Conservation (phyloP, 1,140 invertebrate species). For the Pristionchus pacificus region DNA sequence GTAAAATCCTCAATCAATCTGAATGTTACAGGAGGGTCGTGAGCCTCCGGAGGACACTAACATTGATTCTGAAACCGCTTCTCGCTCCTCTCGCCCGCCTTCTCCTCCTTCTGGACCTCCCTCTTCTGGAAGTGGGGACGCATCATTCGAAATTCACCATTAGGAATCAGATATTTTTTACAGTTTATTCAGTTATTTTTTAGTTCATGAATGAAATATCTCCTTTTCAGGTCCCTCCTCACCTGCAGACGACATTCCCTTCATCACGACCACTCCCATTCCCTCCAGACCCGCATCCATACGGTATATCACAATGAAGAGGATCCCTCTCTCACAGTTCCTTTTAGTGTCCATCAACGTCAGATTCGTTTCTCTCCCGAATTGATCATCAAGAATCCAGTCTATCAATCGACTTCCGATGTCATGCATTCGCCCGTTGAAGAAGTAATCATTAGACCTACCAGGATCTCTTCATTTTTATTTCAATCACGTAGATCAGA, state of each 20-base stretch:
- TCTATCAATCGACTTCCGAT: conserved; percentile 19
- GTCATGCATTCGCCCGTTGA: conserved; percentile 2
- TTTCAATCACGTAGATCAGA: conserved; percentile 5
- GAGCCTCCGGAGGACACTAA: conserved; percentile 52
- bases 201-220: not conserved
- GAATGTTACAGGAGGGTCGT: conserved; percentile 44
- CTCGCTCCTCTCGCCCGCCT: not conserved
- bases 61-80: conserved; percentile 33
- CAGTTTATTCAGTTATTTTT: no score
- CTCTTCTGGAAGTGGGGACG: not conserved
- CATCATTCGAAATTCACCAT: conserved; percentile 7
- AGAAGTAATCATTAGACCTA: conserved; percentile 5
- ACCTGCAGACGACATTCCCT: conserved; percentile 21
- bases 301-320: not conserved
- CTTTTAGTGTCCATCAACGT: not conserved
- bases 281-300: conserved; percentile 2
- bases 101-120: conserved; percentile 17
- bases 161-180: no score
- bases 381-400: conserved; percentile 25
- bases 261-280: conserved; percentile 27
- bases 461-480: conserved; percentile 8
- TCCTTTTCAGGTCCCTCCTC: conserved; percentile 8
- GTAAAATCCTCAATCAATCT: conserved; percentile 4
- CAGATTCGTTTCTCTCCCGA: conserved; percentile 5
- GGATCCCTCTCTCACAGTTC: not conserved